Conservation (phyloP, 2,113 vertebrate species). For the Polyodon spathula region DNA sequence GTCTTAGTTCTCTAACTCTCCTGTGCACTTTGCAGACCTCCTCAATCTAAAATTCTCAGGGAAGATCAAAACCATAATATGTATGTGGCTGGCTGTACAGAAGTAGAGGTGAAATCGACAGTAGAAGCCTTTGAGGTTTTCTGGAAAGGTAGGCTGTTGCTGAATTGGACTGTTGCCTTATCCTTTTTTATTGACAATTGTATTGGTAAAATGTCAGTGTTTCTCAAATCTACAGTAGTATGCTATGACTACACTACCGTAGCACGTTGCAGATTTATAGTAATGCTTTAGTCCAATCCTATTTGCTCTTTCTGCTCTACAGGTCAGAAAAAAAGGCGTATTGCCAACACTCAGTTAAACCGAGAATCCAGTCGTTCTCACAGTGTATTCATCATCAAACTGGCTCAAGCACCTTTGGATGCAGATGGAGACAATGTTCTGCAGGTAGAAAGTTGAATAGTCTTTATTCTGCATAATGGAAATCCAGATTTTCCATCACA, state of each 20-base stretch:
- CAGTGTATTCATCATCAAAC: slow-evolving; percentile 83
- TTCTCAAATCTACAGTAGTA: too few species aligned
- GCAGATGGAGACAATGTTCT: slow-evolving; percentile 82
- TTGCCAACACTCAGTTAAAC: slow-evolving; percentile 83
- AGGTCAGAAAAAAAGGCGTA: slow-evolving; percentile 67
- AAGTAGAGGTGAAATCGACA: slow-evolving; percentile 89
- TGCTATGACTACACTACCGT: slow-evolving; percentile 1
- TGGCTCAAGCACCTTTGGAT: slow-evolving; percentile 86
- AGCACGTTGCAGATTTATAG: slow-evolving; percentile 1
- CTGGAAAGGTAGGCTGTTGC: slow-evolving; percentile 72
- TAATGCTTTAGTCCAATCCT: too few species aligned
- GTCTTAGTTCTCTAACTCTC: too few species aligned
- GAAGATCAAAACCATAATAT: slow-evolving; percentile 97
- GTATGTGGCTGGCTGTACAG: slow-evolving; percentile 89
- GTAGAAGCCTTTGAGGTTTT: slow-evolving; percentile 90
- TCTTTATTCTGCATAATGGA: too few species aligned
- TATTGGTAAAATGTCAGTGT: background rate
- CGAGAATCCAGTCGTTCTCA: slow-evolving; percentile 90
- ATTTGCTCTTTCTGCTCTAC: background rate
- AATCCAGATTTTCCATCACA: too few species aligned
- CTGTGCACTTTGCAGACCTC: slow-evolving; percentile 61
- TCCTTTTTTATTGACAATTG: too few species aligned
- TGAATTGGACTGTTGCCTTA: background rate
- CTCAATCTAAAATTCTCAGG: slow-evolving; percentile 83
- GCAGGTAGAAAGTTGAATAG: slow-evolving; percentile 55